Percentiles rank a stretch among this genome's conserved stretches.
phyloP scores from a whole-genome alignment of 2,888 invertebrate genomes.

The Cremastinae sp. region DNA sequence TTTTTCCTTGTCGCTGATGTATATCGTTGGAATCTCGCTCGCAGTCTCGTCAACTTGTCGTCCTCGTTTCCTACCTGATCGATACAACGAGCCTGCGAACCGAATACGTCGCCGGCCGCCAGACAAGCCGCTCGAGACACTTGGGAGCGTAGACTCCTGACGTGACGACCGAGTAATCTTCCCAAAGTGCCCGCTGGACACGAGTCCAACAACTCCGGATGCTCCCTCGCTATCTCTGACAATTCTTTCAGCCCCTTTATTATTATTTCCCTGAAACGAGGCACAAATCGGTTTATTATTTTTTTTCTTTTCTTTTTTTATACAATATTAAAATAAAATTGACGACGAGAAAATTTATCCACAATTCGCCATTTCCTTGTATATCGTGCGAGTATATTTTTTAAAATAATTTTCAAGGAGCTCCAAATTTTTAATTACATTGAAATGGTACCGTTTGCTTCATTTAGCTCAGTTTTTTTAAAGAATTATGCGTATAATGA shows the following conservation, averaged over 20 bases:
- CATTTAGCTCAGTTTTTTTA: too few species aligned
- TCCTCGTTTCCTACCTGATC: slow-evolving; percentile 73
- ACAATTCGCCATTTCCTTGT: too few species aligned
- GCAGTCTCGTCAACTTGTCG: slow-evolving; percentile 20
- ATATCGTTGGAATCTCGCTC: background rate
- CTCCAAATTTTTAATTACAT: too few species aligned
- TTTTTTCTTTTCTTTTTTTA: too few species aligned
- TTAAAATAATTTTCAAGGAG: too few species aligned
- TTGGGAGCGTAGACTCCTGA: slow-evolving; percentile 95
- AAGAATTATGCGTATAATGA: too few species aligned
- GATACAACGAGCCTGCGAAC: slow-evolving; percentile 80
- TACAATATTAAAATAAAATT: too few species aligned
- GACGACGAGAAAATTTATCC: background rate
- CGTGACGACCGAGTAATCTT: slow-evolving; percentile 88
- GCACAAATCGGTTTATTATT: too few species aligned
- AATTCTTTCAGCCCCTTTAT: slow-evolving; percentile 87
- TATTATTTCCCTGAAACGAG: slow-evolving; percentile 85
- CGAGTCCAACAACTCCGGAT: slow-evolving; percentile 84
- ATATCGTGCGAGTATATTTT: too few species aligned
- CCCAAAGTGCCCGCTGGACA: slow-evolving; percentile 86
- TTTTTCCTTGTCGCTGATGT: background rate
- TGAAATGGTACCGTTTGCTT: too few species aligned
- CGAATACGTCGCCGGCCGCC: slow-evolving; percentile 90
- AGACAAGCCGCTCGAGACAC: slow-evolving; percentile 94
- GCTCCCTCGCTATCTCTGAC: slow-evolving; percentile 86